Conservation (phyloP, 2,797 vertebrate species). For the Melanotaenia parkinsoni region DNA sequence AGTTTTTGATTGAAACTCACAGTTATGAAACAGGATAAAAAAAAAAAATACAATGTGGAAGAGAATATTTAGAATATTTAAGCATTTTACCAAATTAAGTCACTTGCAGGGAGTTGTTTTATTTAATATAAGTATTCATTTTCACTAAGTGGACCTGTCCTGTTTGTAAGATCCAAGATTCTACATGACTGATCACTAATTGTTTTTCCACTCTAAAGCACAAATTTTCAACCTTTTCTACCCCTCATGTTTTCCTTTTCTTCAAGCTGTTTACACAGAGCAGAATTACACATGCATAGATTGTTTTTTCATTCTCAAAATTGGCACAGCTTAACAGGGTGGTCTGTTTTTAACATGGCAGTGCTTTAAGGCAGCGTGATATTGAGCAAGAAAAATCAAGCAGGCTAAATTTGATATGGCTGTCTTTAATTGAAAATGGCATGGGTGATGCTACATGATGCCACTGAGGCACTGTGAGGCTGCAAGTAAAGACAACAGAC, state of each 20-base stretch:
- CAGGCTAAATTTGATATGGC: constrained; percentile 39
- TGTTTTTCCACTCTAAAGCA: not conserved
- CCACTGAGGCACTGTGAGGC: constrained; percentile 14
- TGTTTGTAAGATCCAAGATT: not conserved
- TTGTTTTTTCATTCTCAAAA: not conserved
- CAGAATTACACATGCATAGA: not conserved
- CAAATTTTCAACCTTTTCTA: not conserved
- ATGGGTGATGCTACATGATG: constrained; percentile 13
- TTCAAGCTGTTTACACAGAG: not conserved
- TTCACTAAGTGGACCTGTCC: not conserved
- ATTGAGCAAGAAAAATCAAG: constrained; percentile 23
- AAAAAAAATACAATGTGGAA: not conserved
- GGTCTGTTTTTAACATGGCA: constrained; percentile 13
- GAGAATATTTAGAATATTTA: not conserved
- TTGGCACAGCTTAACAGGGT: constrained; percentile 6
- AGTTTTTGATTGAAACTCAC: not conserved
- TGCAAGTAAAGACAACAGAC: constrained; percentile 5
- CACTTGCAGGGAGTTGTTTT: not conserved
- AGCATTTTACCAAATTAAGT: not conserved
- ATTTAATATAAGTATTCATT: not conserved
- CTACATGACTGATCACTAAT: constrained; percentile 10
- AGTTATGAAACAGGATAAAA: not conserved
- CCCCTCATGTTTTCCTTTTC: not conserved
- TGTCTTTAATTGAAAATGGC: constrained; percentile 46
- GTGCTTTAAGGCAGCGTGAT: constrained; percentile 23